These are phyloP conservation scores for Cyclargus thomasi DNA, from an alignment of 1,140 invertebrate species.

Conservation along the genomic window DNA sequence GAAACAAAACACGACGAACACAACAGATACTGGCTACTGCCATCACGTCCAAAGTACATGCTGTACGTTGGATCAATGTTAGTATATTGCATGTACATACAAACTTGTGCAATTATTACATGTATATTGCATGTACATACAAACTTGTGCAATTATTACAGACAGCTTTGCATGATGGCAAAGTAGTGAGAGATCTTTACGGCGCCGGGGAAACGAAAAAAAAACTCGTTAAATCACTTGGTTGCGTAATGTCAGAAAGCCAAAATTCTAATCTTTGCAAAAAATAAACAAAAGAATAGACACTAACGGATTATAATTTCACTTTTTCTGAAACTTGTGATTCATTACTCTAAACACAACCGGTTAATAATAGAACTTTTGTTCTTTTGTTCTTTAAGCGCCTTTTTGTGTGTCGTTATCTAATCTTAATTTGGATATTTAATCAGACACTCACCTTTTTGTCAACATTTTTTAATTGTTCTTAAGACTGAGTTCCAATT, in stretches of 20 bases:
- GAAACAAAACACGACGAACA: too few species aligned
- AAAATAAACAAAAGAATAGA: background rate
- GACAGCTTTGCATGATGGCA: too few species aligned
- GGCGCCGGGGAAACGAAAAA: too few species aligned
- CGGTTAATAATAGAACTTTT: background rate
- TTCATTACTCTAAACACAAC: background rate
- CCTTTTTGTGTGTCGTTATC: slow-evolving; percentile 6
- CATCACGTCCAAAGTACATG: too few species aligned
- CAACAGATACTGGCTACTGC: too few species aligned
- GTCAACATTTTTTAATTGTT: background rate
- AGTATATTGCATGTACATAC: too few species aligned
- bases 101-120: too few species aligned
- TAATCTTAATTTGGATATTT: slow-evolving; percentile 5
- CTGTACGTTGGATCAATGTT: too few species aligned
- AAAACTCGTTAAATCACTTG: background rate
- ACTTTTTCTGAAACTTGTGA: background rate
- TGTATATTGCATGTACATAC: too few species aligned
- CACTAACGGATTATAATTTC: background rate
- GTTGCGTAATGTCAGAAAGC: background rate
- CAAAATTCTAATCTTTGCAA: background rate
- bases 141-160: too few species aligned
- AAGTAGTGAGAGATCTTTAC: too few species aligned
- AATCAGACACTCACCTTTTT: slow-evolving; percentile 8
- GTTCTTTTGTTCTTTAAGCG: slow-evolving; percentile 7
- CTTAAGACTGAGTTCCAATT: background rate